Evolutionary conservation across 2,888 invertebrate species (phyloP).

Genomic region (Eristalis arbustorum): DNA sequence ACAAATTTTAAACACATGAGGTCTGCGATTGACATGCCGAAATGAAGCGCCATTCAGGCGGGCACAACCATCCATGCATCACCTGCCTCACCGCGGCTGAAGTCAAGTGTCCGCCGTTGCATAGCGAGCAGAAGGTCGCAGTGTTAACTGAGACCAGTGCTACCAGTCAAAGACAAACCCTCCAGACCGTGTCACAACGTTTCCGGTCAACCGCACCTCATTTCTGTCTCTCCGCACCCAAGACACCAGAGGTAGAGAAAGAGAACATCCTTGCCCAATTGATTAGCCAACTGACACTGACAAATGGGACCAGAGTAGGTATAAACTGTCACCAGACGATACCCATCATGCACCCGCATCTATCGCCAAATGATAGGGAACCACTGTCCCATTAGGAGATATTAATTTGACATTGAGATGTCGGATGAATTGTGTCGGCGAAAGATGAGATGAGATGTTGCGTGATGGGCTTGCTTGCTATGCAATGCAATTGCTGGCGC

Average conservation of each 20-base stretch:
- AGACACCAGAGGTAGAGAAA: neutral
- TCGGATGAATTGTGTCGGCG: slow-evolving; percentile 57
- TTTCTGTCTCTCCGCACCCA: neutral
- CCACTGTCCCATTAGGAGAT: slow-evolving; percentile 20
- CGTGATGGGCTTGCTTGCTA: slow-evolving; percentile 24
- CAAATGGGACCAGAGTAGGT: neutral
- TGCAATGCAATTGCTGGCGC: neutral
- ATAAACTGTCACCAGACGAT: slow-evolving; percentile 1
- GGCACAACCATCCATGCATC: neutral
- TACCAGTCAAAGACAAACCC: slow-evolving; percentile 8
- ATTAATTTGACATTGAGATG: slow-evolving; percentile 65
- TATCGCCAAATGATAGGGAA: slow-evolving; percentile 32
- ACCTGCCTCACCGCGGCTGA: neutral
- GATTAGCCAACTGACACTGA: neutral
- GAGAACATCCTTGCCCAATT: neutral
- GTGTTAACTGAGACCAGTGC: neutral
- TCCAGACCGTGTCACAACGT: slow-evolving; percentile 37
- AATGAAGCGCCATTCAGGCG: neutral
- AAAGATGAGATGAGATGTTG: slow-evolving; percentile 44
- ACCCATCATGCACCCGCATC: slow-evolving; percentile 7
- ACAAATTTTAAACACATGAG: too few species aligned
- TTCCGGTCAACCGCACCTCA: slow-evolving; percentile 48
- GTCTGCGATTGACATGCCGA: too few species aligned
- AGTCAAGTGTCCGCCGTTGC: neutral
- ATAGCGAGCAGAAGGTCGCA: neutral